Evolutionary conservation across 2,888 invertebrate genomes (phyloP).

Genomic region (Pedicia rivosa): DNA sequence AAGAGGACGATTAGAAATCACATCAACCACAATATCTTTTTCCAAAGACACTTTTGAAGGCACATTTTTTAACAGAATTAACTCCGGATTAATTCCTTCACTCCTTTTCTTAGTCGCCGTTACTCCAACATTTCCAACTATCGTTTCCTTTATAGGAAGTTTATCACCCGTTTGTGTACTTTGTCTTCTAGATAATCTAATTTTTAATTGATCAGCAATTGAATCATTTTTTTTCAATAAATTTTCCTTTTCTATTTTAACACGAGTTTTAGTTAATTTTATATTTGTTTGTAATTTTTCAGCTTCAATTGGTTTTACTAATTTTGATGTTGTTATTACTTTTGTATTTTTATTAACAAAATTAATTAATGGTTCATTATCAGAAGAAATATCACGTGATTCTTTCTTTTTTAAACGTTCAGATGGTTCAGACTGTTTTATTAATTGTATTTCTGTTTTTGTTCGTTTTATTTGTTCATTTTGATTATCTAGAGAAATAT

Average conservation of each 20-base stretch:
- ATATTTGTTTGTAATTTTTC: too few relatives aligned
- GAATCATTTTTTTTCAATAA: background rate
- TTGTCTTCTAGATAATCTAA: conserved; percentile 18
- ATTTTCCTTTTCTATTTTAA: conserved; percentile 3
- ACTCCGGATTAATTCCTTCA: too few relatives aligned
- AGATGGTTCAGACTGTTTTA: too few relatives aligned
- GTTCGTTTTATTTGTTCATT: background rate
- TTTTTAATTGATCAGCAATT: background rate
- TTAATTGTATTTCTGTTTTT: conserved; percentile 1
- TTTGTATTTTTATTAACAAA: conserved; percentile 1
- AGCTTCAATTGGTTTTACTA: background rate
- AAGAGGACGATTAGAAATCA: background rate
- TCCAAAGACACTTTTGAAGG: conserved; percentile 14
- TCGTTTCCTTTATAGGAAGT: too few relatives aligned
- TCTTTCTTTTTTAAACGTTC: background rate
- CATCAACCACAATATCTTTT: background rate
- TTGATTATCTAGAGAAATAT: conserved; percentile 2
- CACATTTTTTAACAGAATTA: conserved; percentile 2
- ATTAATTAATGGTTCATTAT: conserved; percentile 7
- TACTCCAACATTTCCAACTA: too few relatives aligned
- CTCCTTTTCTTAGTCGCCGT: conserved; percentile 5
- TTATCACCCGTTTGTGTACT: too few relatives aligned
- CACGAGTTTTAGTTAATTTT: too few relatives aligned
- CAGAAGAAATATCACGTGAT: conserved; percentile 6
- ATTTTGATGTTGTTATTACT: background rate